A percentile compares a stretch with the other conserved stretches of the same genome.
phyloP scores from a whole-genome alignment of 2,113 vertebrate species.

The Ascaphus truei region DNA sequence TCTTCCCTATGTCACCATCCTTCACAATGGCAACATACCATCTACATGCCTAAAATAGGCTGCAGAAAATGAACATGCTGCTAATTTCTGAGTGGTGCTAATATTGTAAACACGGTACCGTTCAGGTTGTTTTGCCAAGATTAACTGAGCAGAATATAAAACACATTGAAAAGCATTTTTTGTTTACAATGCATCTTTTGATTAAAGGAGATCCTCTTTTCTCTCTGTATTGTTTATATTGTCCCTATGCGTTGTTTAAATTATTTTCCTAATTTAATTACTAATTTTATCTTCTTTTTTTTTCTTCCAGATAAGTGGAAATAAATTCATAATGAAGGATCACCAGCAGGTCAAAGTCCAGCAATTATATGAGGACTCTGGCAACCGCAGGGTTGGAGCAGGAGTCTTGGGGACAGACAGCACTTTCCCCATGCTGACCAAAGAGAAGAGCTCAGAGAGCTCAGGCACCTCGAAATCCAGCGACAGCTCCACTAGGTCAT shows the following conservation, averaged over 20 bases:
- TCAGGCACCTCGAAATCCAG: constrained; percentile 62
- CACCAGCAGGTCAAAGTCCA: constrained; percentile 82
- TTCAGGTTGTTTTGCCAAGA: too few relatives aligned
- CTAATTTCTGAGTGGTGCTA: too few relatives aligned
- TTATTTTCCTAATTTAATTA: neutral
- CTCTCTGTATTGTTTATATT: neutral
- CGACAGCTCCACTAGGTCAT: constrained; percentile 48
- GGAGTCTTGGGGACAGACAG: constrained; percentile 62
- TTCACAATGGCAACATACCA: too few relatives aligned
- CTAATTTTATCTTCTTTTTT: neutral
- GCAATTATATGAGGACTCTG: constrained; percentile 87
- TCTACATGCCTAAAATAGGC: too few relatives aligned
- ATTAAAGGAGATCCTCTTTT: too few relatives aligned
- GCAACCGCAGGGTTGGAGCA: constrained; percentile 70
- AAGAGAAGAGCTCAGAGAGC: constrained; percentile 76
- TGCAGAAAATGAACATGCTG: too few relatives aligned
- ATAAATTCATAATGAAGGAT: constrained; percentile 75
- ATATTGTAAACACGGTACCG: too few relatives aligned
- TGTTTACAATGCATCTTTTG: too few relatives aligned
- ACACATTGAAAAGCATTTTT: too few relatives aligned
- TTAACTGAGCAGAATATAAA: too few relatives aligned
- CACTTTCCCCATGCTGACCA: constrained; percentile 60
- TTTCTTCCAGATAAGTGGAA: constrained; percentile 55
- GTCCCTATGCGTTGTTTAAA: neutral
- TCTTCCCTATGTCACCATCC: too few relatives aligned